phyloP scores from a whole-genome alignment of 2,113 vertebrate genomes.

The Murina feae region DNA sequence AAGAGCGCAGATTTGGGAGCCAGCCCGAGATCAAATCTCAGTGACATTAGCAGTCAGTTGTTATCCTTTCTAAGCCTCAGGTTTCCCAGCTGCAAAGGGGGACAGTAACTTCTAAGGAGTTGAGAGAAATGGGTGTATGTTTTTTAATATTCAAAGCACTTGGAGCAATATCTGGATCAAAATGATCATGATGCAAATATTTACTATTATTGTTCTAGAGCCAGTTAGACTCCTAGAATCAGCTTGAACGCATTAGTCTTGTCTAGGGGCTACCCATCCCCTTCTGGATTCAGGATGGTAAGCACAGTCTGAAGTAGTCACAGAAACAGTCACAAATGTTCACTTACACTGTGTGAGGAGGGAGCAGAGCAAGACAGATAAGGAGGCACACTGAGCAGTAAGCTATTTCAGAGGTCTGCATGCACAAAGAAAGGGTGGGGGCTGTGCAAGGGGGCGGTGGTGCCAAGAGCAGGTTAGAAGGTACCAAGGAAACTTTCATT shows the following conservation, averaged over 20 bases:
- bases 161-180: background rate
- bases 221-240: background rate
- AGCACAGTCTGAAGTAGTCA: background rate
- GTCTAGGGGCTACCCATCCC: background rate
- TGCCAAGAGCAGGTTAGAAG: background rate
- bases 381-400: background rate
- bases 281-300: background rate
- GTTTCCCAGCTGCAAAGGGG: background rate
- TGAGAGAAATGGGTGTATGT: background rate
- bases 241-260: background rate
- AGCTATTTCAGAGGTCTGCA: background rate
- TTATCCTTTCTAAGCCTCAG: background rate
- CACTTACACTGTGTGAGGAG: background rate
- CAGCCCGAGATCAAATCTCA: background rate
- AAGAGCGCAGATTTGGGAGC: background rate
- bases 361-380: background rate
- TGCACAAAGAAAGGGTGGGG: background rate
- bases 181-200: background rate
- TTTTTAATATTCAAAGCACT: background rate
- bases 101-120: background rate
- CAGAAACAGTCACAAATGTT: background rate
- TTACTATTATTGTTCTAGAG: background rate
- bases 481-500: too few species aligned
- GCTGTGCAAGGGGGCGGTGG: background rate
- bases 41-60: background rate